These are phyloP conservation scores for Platycercus adscitus DNA, from an alignment of 2,113 vertebrate species.

Conservation along the genomic window DNA sequence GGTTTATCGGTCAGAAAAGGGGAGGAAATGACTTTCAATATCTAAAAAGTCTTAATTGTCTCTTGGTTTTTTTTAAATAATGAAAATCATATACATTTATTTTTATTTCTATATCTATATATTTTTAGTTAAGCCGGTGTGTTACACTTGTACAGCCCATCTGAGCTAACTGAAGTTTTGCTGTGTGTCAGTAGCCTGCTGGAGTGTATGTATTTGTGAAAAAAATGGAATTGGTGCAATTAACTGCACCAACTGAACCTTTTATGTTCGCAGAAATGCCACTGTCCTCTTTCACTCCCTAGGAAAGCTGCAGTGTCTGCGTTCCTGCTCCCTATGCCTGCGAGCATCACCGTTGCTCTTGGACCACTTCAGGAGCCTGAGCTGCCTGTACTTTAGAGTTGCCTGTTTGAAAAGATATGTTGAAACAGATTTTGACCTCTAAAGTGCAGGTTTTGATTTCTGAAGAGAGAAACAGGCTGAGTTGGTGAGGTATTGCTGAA, in stretches of 20 bases:
- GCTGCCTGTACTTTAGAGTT: background rate
- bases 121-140: background rate
- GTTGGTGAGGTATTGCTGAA: background rate
- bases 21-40: background rate
- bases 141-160: background rate
- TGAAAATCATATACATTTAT: background rate
- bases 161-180: background rate
- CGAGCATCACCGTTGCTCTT: rapidly evolving
- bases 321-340: rapidly evolving
- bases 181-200: background rate
- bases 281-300: background rate
- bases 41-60: background rate
- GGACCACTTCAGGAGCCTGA: rapidly evolving
- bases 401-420: background rate
- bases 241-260: background rate
- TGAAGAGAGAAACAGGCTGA: background rate
- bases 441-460: background rate
- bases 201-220: rapidly evolving
- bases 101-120: rapidly evolving
- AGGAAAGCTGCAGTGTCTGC: background rate
- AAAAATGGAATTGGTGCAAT: background rate
- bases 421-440: background rate
- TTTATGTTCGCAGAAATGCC: background rate
- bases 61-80: background rate
- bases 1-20: background rate